phyloP scores from a whole-genome alignment of 2,113 vertebrate species.

The Oxygymnocypris stewartii region DNA sequence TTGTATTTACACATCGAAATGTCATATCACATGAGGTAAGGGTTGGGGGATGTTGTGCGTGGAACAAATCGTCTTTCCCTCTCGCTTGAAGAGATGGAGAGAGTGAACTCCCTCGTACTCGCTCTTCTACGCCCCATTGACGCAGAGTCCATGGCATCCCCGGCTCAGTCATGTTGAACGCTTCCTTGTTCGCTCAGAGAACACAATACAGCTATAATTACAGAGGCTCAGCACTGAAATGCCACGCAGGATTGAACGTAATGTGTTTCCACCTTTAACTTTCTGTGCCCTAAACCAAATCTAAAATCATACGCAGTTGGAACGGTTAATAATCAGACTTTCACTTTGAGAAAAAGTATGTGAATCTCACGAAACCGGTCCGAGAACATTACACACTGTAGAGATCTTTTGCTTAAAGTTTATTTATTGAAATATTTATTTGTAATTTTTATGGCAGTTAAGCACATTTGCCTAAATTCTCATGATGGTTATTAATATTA shows the following conservation, averaged over 20 bases:
- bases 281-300: neutral
- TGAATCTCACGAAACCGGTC: too few relatives aligned
- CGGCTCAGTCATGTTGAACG: constrained; percentile 2
- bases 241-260: neutral
- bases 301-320: neutral
- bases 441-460: neutral
- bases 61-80: constrained; percentile 66
- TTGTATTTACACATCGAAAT: constrained; percentile 69
- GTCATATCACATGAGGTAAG: constrained; percentile 64
- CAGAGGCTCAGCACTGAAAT: constrained; percentile 1
- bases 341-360: neutral
- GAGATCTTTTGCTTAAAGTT: too few relatives aligned
- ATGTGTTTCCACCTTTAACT: neutral
- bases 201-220: constrained; percentile 14
- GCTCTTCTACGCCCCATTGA: constrained; percentile 6
- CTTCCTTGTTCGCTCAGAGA: neutral
- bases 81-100: constrained; percentile 58
- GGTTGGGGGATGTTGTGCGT: constrained; percentile 54
- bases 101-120: constrained; percentile 64
- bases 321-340: neutral
- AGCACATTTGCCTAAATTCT: too few relatives aligned
- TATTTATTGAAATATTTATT: too few relatives aligned
- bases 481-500: neutral
- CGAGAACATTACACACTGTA: too few relatives aligned
- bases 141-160: neutral